Conservation (phyloP, 2,888 invertebrate genomes). For the Strigamia crassipes region DNA sequence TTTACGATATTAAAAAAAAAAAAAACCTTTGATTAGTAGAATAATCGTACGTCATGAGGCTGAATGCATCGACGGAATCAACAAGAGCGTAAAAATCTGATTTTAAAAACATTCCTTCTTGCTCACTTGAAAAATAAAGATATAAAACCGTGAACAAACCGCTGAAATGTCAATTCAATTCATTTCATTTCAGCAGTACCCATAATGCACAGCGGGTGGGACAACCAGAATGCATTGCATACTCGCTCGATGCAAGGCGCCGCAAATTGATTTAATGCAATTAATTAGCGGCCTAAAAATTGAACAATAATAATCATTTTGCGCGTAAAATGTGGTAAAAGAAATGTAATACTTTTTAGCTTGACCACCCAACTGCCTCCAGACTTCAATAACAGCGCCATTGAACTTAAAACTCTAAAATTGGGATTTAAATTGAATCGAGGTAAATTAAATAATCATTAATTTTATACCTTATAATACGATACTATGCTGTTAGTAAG, state of each 20-base stretch:
- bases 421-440: constrained; percentile 42
- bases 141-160: not conserved
- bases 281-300: constrained; percentile 56
- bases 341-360: constrained; percentile 57
- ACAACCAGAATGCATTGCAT: constrained; percentile 71
- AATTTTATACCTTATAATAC: constrained; percentile 60
- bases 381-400: constrained; percentile 88
- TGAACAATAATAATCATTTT: not conserved
- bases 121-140: constrained; percentile 53
- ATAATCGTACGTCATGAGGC: constrained; percentile 96
- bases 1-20: too few relatives aligned
- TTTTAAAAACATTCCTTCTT: constrained; percentile 69
- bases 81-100: constrained; percentile 78
- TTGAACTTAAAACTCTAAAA: constrained; percentile 80
- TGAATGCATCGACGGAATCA: constrained; percentile 79
- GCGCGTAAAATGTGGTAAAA: not conserved
- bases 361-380: constrained; percentile 79
- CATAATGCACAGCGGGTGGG: constrained; percentile 68
- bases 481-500: constrained; percentile 72
- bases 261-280: constrained; percentile 55
- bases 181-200: too few relatives aligned
- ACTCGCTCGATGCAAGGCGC: constrained; percentile 51
- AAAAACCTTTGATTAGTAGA: constrained; percentile 70
- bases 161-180: too few relatives aligned
- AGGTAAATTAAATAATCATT: too few relatives aligned